Evolutionary conservation across 1,140 invertebrate genomes (phyloP).

Genomic region (Zaprionus africanus): DNA sequence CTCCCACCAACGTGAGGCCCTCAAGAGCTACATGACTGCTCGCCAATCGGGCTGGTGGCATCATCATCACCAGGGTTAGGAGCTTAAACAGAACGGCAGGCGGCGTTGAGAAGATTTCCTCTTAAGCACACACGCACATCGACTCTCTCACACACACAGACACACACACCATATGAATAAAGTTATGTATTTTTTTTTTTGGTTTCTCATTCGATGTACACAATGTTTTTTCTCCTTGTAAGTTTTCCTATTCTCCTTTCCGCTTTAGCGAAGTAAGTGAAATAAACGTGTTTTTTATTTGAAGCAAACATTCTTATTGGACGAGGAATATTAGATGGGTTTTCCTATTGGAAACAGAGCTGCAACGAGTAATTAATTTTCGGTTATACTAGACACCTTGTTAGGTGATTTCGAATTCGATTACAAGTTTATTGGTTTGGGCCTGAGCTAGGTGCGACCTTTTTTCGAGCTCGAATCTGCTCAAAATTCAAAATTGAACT

Average conservation of each 20-base stretch:
- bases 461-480: no score
- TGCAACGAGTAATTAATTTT: no score
- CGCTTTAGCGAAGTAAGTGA: slow-evolving; percentile 26
- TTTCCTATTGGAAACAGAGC: no score
- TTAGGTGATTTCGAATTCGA: no score
- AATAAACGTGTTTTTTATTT: slow-evolving; percentile 38
- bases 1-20: slow-evolving; percentile 45
- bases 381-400: no score
- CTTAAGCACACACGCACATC: background rate
- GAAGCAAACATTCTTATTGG: background rate
- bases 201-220: slow-evolving; percentile 11
- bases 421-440: no score
- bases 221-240: slow-evolving; percentile 3
- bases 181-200: slow-evolving; percentile 17
- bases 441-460: no score
- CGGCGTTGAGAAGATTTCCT: background rate
- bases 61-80: slow-evolving; percentile 67
- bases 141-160: background rate
- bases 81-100: no score
- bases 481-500: no score
- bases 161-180: slow-evolving; percentile 13
- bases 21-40: slow-evolving; percentile 74
- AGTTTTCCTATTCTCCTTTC: slow-evolving; percentile 8
- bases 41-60: slow-evolving; percentile 77
- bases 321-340: no score